Conservation (phyloP, 1,140 invertebrate genomes). For the Cardiocondyla obscurior region DNA sequence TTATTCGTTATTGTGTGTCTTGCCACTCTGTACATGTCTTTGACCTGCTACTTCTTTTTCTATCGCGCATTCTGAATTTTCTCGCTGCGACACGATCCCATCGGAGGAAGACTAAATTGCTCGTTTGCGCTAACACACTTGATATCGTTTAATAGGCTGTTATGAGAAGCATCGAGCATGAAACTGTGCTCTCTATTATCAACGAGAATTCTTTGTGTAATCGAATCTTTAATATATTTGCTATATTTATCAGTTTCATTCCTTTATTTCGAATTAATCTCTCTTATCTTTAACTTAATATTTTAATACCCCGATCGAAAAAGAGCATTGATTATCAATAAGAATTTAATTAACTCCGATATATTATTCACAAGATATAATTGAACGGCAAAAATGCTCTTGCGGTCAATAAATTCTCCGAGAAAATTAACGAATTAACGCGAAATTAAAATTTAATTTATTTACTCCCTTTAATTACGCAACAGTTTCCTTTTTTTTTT, state of each 20-base stretch:
- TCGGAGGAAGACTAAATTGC: conserved; percentile 50
- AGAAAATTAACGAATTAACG: not conserved
- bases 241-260: not conserved
- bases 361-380: not conserved
- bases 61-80: conserved; percentile 31
- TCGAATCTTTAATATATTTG: not conserved
- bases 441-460: conserved; percentile 26
- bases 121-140: conserved; percentile 50
- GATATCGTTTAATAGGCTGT: conserved; percentile 49
- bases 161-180: conserved; percentile 37
- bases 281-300: not conserved
- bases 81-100: conserved; percentile 38
- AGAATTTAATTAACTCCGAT: not conserved
- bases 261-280: not conserved
- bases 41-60: not conserved
- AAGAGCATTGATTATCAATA: not conserved
- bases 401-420: not conserved
- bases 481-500: not conserved
- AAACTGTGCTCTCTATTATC: conserved; percentile 10
- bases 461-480: not conserved
- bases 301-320: not conserved
- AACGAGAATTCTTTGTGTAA: conserved; percentile 2
- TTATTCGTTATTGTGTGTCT: not conserved
- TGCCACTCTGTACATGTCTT: not conserved
- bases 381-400: not conserved